Evolutionary conservation across 2,113 vertebrate species (phyloP), one percentile per base, ranked within the genome.

Genomic region (Grammomys dolichurus): DNA sequence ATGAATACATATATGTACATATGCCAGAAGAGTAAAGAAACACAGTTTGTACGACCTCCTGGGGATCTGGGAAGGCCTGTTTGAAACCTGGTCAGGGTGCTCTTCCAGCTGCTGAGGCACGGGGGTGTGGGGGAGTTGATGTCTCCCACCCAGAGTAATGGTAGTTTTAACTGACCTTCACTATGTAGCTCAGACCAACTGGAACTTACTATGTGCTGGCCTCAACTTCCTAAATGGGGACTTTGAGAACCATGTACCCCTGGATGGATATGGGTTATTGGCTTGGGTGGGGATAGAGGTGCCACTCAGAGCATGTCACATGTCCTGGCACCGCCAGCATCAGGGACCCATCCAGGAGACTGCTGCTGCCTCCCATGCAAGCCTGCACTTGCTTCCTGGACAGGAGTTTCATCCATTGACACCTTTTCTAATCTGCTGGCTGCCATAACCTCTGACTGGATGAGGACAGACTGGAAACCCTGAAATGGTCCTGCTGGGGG

Each of bases 381-480:
- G 88, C 80, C 93, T 8, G 2, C 36, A 60, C 78, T 69, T 92
- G 90, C 69, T 94, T 20, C 78, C 51, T 77, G 6, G 20, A 36
- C 10, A 0, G 46, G 87, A 91, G 24, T 9, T 0, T 65, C 24
- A 22, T 54, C 76, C 31, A 28, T 16, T 3, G 9, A 26, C 33
- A 88, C 40, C 19, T 60, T 67, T 46, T 76, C 89, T 69, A 22
- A 73, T 69, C 89, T 95, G 86, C 72, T 16, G 11, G 14, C 40
- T 76, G 58, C 90, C 76, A 48, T 7, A 31, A 70, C 82, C 22
- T 11, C 76, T 78, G 31, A 69, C 33, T 80, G 89, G 4, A 0
- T 13, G 87, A 60, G 75, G 24, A 40, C 8, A 67, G 82, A 87
- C 89, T 51, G 92, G 95, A 96, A 94, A 88, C 90, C 93, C 84